Evolutionary conservation across 2,113 vertebrate species (phyloP).

Genomic region (Delphinus delphis): DNA sequence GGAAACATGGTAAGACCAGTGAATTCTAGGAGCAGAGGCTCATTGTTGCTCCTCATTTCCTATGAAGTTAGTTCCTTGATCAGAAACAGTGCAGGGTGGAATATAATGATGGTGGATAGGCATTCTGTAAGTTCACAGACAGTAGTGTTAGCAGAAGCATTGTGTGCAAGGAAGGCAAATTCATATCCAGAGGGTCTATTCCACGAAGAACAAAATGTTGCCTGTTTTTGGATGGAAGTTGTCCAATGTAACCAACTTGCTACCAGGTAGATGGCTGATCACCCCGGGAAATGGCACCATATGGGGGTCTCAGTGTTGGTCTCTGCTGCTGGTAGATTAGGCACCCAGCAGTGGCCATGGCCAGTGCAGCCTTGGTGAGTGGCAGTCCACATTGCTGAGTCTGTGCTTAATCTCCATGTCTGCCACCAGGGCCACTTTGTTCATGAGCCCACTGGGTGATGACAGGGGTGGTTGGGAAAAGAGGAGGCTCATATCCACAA

Average conservation of each 20-base stretch:
- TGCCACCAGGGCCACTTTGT: background rate
- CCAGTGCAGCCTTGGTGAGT: background rate
- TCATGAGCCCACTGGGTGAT: background rate
- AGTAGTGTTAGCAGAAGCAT: background rate
- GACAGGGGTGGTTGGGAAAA: accelerated
- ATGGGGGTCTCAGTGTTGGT: background rate
- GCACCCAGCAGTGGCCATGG: background rate
- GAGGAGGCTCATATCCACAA: background rate
- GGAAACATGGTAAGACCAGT: background rate
- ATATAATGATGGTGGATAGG: background rate
- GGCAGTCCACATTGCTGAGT: background rate
- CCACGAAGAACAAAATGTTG: background rate
- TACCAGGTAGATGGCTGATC: background rate
- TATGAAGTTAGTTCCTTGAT: background rate
- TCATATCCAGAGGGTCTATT: background rate
- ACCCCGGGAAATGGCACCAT: background rate
- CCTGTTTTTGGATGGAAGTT: background rate
- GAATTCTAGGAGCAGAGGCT: background rate
- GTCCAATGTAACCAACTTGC: background rate
- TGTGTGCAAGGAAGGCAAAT: background rate
- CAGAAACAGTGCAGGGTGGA: background rate
- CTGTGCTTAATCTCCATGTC: background rate
- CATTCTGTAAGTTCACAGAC: background rate
- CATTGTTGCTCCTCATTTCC: background rate
- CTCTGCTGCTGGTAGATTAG: background rate